Conservation (phyloP, 1,140 invertebrate species). For the Drosophila triauraria region DNA sequence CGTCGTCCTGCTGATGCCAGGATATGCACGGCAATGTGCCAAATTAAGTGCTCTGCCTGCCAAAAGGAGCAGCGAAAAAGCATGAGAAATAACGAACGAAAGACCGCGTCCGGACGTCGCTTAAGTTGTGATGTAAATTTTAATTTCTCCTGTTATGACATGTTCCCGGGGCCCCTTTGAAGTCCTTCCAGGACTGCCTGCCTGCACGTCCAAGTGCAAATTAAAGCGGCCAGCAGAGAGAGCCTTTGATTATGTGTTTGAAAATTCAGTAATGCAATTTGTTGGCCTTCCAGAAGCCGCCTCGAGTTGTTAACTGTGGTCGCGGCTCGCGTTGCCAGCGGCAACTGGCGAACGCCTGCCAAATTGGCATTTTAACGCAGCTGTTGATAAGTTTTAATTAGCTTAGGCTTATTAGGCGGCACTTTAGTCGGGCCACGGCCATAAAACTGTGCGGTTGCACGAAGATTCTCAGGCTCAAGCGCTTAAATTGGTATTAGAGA, state of each 20-base stretch:
- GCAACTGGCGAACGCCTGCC: conserved; percentile 42
- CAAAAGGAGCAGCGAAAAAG: conserved; percentile 20
- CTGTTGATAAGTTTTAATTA: conserved; percentile 82
- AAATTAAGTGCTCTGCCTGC: conserved; percentile 75
- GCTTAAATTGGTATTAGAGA: conserved; percentile 7
- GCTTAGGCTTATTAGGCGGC: conserved; percentile 72
- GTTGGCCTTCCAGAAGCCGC: background rate
- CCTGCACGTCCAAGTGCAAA: conserved; percentile 10
- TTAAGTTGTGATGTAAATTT: conserved; percentile 82
- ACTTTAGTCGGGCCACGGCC: conserved; percentile 49
- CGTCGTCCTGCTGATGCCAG: conserved; percentile 59
- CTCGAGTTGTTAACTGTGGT: conserved; percentile 20
- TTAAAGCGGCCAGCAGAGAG: conserved; percentile 10
- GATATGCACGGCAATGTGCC: conserved; percentile 70
- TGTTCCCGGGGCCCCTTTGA: conserved; percentile 66
- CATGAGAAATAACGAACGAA: conserved; percentile 20
- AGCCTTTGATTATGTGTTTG: conserved; percentile 9
- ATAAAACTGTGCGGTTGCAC: conserved; percentile 28
- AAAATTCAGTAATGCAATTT: conserved; percentile 27
- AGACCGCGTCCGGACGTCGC: conserved; percentile 47
- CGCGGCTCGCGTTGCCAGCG: conserved; percentile 17
- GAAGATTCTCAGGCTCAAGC: conserved; percentile 6
- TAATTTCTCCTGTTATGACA: conserved; percentile 80
- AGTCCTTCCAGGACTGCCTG: conserved; percentile 32
- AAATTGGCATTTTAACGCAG: conserved; percentile 68